Evolutionary conservation across 2,888 invertebrate genomes (phyloP).

Genomic region (Hypsopygia costalis): DNA sequence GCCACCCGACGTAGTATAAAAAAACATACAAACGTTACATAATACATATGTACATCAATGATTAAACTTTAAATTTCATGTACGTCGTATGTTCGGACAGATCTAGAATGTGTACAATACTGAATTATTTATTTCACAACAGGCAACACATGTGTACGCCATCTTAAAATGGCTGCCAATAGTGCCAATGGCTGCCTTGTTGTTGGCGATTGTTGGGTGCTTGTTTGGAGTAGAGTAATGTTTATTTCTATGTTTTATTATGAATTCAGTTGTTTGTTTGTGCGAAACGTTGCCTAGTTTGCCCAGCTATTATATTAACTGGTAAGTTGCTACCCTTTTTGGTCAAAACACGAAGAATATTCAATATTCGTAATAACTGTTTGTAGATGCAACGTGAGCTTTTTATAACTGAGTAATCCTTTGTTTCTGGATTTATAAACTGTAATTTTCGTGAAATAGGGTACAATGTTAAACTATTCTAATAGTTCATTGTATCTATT

Average conservation of each 20-base stretch:
- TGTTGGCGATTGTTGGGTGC: slow-evolving; percentile 75
- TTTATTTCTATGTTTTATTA: slow-evolving; percentile 64
- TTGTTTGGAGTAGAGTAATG: slow-evolving; percentile 70
- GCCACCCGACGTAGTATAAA: too few relatives aligned
- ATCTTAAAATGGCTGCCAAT: too few relatives aligned
- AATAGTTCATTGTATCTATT: background rate
- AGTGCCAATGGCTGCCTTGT: slow-evolving; percentile 79
- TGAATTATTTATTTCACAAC: too few relatives aligned
- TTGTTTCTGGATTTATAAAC: slow-evolving; percentile 18
- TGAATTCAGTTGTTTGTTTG: slow-evolving; percentile 44
- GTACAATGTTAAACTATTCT: background rate
- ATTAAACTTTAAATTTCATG: too few relatives aligned
- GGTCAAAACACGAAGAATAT: slow-evolving; percentile 14
- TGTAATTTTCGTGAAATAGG: too few relatives aligned
- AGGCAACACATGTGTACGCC: too few relatives aligned
- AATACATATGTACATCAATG: too few relatives aligned
- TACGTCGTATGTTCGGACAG: too few relatives aligned
- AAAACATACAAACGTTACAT: too few relatives aligned
- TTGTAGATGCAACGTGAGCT: slow-evolving; percentile 61
- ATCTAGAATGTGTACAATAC: too few relatives aligned
- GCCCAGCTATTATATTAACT: slow-evolving; percentile 32
- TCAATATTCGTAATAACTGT: slow-evolving; percentile 26
- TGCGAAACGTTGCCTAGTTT: slow-evolving; percentile 33
- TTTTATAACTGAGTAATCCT: slow-evolving; percentile 28
- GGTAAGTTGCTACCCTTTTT: slow-evolving; percentile 38